Evolutionary conservation across 2,113 vertebrate genomes (phyloP).

Genomic region (Halcyon senegalensis): DNA sequence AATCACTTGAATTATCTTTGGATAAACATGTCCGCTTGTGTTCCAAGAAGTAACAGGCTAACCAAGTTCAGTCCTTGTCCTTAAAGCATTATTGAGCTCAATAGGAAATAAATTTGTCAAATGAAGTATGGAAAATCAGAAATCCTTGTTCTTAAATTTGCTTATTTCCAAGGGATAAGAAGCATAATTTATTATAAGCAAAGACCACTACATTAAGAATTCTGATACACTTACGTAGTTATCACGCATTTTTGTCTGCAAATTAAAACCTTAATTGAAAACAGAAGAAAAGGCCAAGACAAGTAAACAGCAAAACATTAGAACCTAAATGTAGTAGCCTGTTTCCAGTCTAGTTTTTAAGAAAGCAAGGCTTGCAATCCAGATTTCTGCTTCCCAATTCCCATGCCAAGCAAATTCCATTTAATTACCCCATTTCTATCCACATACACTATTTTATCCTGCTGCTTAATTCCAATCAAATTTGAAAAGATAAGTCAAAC

Average conservation of each 20-base stretch:
- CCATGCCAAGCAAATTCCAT: background rate
- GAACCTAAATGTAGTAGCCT: background rate
- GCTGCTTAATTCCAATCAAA: background rate
- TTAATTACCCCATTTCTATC: background rate
- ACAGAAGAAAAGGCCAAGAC: background rate
- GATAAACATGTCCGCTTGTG: background rate
- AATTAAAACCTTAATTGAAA: background rate
- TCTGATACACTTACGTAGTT: background rate
- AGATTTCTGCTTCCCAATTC: background rate
- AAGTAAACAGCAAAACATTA: background rate
- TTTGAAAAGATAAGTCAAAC: background rate
- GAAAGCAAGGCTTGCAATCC: background rate
- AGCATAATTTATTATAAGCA: background rate
- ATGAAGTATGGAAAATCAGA: background rate
- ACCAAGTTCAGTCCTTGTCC: background rate
- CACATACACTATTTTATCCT: background rate
- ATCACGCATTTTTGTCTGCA: background rate
- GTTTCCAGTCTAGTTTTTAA: background rate
- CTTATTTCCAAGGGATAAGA: background rate
- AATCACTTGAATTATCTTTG: background rate
- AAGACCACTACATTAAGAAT: background rate
- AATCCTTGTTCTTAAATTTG: background rate
- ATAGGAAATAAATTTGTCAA: background rate
- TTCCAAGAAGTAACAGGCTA: background rate
- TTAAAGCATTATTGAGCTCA: background rate